Conservation (phyloP, 2,888 invertebrate species). For the Atrina japonica region DNA sequence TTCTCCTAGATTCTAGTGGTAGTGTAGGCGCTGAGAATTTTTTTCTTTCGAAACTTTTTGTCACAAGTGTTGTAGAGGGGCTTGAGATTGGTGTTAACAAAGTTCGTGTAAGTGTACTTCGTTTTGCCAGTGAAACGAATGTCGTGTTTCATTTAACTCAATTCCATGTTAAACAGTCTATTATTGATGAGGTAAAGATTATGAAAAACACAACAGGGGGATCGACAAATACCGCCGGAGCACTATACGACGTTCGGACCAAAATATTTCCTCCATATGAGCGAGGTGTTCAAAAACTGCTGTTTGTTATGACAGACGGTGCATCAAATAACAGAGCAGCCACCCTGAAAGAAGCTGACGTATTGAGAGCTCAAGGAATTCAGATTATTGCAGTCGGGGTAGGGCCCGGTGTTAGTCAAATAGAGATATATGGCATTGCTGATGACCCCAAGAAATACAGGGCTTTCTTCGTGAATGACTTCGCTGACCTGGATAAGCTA, state of each 20-base stretch:
- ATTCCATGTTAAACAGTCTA: no score
- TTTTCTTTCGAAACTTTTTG: no score
- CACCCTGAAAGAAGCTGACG: conserved; percentile 3
- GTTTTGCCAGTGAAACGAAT: no score
- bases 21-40: no score
- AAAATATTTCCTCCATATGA: conserved; percentile 8
- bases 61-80: no score
- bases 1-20: no score
- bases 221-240: neutral
- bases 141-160: no score
- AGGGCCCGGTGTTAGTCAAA: neutral
- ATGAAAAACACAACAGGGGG: neutral
- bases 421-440: conserved; percentile 4
- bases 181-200: no score
- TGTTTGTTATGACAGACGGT: conserved; percentile 14
- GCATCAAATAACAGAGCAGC: neutral
- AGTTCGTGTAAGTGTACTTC: no score
- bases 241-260: neutral
- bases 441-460: conserved; percentile 9
- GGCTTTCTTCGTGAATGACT: neutral
- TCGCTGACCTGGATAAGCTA: neutral
- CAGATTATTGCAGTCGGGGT: conserved; percentile 19
- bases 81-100: no score
- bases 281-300: conserved; percentile 10
- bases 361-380: neutral